Evolutionary conservation across 2,113 vertebrate species (phyloP).

Genomic region (Uropsilus gracilis): DNA sequence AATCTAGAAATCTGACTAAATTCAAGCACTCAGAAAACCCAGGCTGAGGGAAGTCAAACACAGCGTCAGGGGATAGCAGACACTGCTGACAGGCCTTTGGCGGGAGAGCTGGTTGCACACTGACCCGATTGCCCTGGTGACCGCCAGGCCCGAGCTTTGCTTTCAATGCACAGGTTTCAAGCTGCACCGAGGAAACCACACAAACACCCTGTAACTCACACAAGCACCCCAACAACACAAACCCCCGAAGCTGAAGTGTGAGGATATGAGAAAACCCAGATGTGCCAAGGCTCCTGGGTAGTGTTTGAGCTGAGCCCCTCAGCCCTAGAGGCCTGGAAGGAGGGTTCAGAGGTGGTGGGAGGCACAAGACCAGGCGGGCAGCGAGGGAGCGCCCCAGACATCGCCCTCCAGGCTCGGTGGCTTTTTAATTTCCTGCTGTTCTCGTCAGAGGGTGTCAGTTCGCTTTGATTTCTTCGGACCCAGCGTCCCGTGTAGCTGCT

Average conservation of each 20-base stretch:
- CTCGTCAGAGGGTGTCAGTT: not conserved
- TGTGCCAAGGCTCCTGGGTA: not conserved
- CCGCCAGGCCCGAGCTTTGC: conserved; percentile 31
- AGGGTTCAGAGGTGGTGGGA: not conserved
- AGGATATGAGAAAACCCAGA: conserved; percentile 14
- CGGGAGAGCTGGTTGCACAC: conserved; percentile 49
- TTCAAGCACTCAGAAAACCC: conserved; percentile 50
- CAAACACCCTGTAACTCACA: no score
- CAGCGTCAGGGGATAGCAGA: not conserved
- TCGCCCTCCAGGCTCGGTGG: not conserved
- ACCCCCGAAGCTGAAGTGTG: conserved; percentile 37
- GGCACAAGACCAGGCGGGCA: not conserved
- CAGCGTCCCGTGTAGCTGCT: not conserved
- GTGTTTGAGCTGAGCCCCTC: conserved; percentile 50
- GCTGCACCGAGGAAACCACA: conserved; percentile 12
- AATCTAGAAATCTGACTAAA: conserved; percentile 63
- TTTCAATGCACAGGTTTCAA: conserved; percentile 49
- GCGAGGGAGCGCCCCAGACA: not conserved
- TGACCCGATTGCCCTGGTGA: conserved; percentile 34
- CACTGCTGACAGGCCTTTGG: conserved; percentile 69
- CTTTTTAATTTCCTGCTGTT: not conserved
- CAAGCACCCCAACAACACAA: conserved; percentile 3
- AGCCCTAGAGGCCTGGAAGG: conserved; percentile 31
- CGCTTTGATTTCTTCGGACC: not conserved
- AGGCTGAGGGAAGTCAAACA: conserved; percentile 37